These are phyloP conservation scores for Xyliphius kryptos DNA, from an alignment of 2,113 vertebrate species.

Conservation along the genomic window DNA sequence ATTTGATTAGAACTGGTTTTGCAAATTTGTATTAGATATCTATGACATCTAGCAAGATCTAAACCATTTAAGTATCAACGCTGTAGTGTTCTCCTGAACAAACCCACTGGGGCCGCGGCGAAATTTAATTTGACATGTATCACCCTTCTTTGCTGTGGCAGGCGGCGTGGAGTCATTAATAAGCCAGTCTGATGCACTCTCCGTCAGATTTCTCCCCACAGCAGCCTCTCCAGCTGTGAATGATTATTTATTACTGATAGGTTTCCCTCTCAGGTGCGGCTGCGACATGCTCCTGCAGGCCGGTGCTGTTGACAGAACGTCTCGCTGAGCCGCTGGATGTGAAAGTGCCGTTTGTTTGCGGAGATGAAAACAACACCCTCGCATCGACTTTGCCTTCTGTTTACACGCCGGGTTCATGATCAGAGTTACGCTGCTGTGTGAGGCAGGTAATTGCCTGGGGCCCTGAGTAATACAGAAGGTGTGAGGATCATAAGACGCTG, in stretches of 20 bases:
- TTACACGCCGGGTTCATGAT: too few species aligned
- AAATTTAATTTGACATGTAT: constrained; percentile 21
- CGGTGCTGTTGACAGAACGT: constrained; percentile 22
- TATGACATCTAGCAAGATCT: background rate
- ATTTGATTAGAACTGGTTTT: too few species aligned
- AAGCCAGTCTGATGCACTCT: constrained; percentile 17
- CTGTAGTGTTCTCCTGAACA: constrained; percentile 1
- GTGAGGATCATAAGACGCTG: too few species aligned
- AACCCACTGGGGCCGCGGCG: constrained; percentile 14
- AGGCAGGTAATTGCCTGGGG: too few species aligned
- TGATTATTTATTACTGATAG: constrained; percentile 26
- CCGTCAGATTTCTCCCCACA: constrained; percentile 23
- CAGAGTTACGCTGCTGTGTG: too few species aligned
- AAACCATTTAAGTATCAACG: constrained; percentile 8
- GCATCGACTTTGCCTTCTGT: too few species aligned
- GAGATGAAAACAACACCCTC: background rate
- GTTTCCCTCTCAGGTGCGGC: constrained; percentile 10
- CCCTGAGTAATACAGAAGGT: too few species aligned
- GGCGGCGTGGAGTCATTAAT: constrained; percentile 24
- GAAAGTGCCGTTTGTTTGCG: constrained; percentile 25
- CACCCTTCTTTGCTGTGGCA: constrained; percentile 8
- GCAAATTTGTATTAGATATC: constrained; percentile 14
- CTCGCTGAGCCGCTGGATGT: constrained; percentile 16
- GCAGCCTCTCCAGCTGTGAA: constrained; percentile 2
- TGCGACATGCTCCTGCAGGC: constrained; percentile 30